Percentiles rank a stretch among this genome's conserved stretches.
These are phyloP conservation scores for Tipula helvola DNA, from an alignment of 2,888 invertebrate species.

Conservation along the genomic window DNA sequence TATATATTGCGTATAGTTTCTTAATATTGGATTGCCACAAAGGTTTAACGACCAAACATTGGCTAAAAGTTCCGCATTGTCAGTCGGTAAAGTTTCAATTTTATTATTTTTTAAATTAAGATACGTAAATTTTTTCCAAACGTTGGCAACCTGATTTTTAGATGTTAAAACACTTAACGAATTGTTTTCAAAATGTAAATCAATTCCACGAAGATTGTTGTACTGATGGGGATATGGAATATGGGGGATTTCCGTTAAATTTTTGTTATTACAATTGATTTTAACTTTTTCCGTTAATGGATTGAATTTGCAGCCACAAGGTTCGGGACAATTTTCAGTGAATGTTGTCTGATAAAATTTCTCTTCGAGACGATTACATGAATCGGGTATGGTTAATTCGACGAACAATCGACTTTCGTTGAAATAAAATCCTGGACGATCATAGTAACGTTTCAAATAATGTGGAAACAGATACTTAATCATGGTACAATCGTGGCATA, in stretches of 20 bases:
- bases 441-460: neutral
- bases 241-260: neutral
- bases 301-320: too few species aligned
- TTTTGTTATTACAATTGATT: neutral
- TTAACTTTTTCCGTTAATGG: neutral
- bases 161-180: too few species aligned
- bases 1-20: neutral
- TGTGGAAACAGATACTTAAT: neutral
- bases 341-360: neutral
- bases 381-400: neutral
- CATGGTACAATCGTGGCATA: neutral
- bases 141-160: too few species aligned
- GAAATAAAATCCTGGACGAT: neutral
- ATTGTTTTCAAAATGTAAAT: neutral
- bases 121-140: too few species aligned
- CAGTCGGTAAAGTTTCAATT: too few species aligned
- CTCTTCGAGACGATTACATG: neutral
- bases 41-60: too few species aligned
- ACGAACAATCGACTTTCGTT: neutral
- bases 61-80: too few species aligned
- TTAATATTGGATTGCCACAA: too few species aligned
- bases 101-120: too few species aligned
- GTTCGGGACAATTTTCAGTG: neutral
- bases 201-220: neutral
- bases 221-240: neutral